phyloP scores from a whole-genome alignment of 2,113 vertebrate genomes.

The Chrysemys picta region DNA sequence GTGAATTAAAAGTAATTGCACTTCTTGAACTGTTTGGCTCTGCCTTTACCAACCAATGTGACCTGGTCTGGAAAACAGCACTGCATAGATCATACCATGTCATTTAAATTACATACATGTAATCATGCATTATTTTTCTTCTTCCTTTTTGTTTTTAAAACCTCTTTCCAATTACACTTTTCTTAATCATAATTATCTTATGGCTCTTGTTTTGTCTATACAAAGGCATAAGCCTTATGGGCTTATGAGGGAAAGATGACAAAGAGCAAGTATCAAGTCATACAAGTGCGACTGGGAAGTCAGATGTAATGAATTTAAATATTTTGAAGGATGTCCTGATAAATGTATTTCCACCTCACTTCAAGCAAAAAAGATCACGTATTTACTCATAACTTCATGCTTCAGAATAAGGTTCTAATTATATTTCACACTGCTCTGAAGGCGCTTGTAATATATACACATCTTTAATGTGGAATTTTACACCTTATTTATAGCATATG shows the following conservation, averaged over 20 bases:
- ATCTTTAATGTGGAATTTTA: conserved; percentile 74
- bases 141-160: background rate
- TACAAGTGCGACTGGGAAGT: conserved; percentile 53
- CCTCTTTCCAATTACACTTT: background rate
- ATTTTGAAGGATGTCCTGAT: conserved; percentile 58
- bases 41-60: background rate
- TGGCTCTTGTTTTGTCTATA: background rate
- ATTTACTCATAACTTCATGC: conserved; percentile 67
- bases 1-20: background rate
- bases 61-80: background rate
- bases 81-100: background rate
- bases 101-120: background rate
- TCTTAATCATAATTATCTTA: conserved; percentile 31
- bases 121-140: background rate
- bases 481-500: conserved; percentile 69
- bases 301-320: conserved; percentile 50
- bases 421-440: conserved; percentile 69
- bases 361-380: conserved; percentile 56
- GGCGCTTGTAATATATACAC: conserved; percentile 67
- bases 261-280: conserved; percentile 42
- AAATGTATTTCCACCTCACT: conserved; percentile 68
- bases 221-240: conserved; percentile 20
- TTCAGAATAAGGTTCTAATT: conserved; percentile 68
- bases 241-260: background rate
- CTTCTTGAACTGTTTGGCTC: background rate